Conservation (phyloP, 2,797 vertebrate species). For the Argyrosomus regius region DNA sequence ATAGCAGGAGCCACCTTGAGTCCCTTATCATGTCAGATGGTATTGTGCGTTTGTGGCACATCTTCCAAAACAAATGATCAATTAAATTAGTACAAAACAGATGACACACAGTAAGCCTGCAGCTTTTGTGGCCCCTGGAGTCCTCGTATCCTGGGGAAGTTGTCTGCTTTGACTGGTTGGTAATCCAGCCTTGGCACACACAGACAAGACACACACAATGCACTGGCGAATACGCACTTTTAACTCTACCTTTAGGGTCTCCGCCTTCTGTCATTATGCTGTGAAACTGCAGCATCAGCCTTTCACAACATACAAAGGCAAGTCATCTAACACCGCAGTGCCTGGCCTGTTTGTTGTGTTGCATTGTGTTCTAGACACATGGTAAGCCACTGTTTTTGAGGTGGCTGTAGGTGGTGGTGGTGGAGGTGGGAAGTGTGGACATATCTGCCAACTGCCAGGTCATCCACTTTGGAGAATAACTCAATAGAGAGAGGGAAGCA, state of each 20-base stretch:
- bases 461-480: constrained; percentile 45
- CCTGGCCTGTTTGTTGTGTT: constrained; percentile 61
- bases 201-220: constrained; percentile 13
- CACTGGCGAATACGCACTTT: constrained; percentile 27
- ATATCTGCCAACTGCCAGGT: constrained; percentile 58
- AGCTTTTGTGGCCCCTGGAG: constrained; percentile 4
- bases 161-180: not conserved
- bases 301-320: constrained; percentile 76
- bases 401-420: not conserved
- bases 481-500: constrained; percentile 27
- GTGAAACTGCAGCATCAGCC: constrained; percentile 73
- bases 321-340: constrained; percentile 78
- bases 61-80: constrained; percentile 20
- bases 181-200: constrained; percentile 12
- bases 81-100: constrained; percentile 8
- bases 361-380: constrained; percentile 71
- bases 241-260: constrained; percentile 47
- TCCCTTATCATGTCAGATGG: constrained; percentile 17
- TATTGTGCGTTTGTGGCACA: constrained; percentile 1
- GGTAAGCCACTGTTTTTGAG: constrained; percentile 51
- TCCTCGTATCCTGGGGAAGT: not conserved
- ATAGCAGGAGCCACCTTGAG: constrained; percentile 12
- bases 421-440: constrained; percentile 38
- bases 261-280: constrained; percentile 66
- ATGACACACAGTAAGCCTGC: constrained; percentile 4